phyloP scores from a whole-genome alignment of 2,113 vertebrate species.

The Sinocyclocheilus grahami region DNA sequence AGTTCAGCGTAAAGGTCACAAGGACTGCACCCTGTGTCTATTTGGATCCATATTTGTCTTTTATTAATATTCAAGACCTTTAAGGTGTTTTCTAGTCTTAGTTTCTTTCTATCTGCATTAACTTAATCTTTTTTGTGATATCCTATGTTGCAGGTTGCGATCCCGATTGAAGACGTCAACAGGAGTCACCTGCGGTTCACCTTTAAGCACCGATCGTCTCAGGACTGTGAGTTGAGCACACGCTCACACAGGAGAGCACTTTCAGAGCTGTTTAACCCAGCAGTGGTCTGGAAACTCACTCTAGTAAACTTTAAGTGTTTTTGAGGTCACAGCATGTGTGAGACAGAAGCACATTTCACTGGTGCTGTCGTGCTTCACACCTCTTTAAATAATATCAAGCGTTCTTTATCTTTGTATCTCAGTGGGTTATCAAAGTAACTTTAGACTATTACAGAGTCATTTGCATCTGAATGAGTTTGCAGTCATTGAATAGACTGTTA shows the following conservation, averaged over 20 bases:
- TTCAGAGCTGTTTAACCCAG: background rate
- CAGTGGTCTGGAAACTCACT: background rate
- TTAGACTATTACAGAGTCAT: background rate
- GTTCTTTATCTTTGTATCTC: background rate
- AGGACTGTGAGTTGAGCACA: slow-evolving; percentile 91
- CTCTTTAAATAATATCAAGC: background rate
- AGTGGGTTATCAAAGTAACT: background rate
- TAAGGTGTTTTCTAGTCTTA: background rate
- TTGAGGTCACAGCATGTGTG: background rate
- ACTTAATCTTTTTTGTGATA: background rate
- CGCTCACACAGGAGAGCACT: background rate
- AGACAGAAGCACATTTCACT: background rate
- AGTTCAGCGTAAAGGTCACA: slow-evolving; percentile 2
- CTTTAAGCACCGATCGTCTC: slow-evolving; percentile 94
- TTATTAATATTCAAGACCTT: slow-evolving; percentile 15
- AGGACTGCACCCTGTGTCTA: background rate
- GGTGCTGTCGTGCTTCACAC: background rate
- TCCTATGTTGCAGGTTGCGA: slow-evolving; percentile 84
- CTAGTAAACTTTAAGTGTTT: background rate
- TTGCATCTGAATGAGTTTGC: background rate
- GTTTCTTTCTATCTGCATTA: background rate
- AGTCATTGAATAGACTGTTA: no score
- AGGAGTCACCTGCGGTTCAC: slow-evolving; percentile 96
- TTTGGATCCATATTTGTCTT: slow-evolving; percentile 1
- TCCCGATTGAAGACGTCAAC: slow-evolving; percentile 98